Base-by-base conservation (phyloP, 2,797 vertebrate species). In the Ciconia nigra region DNA sequence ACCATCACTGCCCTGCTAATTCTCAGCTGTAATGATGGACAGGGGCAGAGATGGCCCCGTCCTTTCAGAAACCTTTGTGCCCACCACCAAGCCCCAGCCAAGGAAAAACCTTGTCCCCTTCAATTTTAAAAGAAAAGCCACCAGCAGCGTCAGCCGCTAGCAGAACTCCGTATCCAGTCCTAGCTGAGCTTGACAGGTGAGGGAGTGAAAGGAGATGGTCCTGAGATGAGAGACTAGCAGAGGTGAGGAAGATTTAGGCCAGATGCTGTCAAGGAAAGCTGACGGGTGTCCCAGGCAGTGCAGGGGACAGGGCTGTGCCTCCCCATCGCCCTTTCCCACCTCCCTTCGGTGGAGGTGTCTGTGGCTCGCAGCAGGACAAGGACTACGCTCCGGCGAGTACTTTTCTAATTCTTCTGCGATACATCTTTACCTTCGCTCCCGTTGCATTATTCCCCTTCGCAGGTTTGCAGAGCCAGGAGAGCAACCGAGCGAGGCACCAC, bases 401-500 rank as follows among this genome's bases (percentile, higher is more conserved):
- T 69, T 26, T 21, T 15, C n/a, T 18, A 57, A 31, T 25, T 35
- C 44, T 57, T 69, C 70, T 49, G 29, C 52, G 17, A 12, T 7
- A 5, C 20, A 6, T 7, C 46, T 58, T 70, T 13, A 19, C 58
- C 25, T 37, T 25, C 8, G 4, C 35, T 71, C 42, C 42, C 4
- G 0, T 11, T 28, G 29, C 22, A 31, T 10, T 44, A 31, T 54
- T 59, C 57, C 58, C 58, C 35, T 65, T 41, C 3, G 1, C 57
- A 42, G 76, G 51, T 65, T 65, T 52, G 57, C 81, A 85, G 41
- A 63, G 55, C 15, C 37, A 28, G 44, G 49, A 80, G 39, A 61
- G 67, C 28, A 80, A 52, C 5, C 0, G 5, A 80, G 57, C 1
- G 3, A 59, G n/a, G 44, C 26, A 33, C 0, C 2, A 46, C 35